Base-by-base conservation (phyloP, 1,140 invertebrate species). In the Chionoecetes opilio region DNA sequence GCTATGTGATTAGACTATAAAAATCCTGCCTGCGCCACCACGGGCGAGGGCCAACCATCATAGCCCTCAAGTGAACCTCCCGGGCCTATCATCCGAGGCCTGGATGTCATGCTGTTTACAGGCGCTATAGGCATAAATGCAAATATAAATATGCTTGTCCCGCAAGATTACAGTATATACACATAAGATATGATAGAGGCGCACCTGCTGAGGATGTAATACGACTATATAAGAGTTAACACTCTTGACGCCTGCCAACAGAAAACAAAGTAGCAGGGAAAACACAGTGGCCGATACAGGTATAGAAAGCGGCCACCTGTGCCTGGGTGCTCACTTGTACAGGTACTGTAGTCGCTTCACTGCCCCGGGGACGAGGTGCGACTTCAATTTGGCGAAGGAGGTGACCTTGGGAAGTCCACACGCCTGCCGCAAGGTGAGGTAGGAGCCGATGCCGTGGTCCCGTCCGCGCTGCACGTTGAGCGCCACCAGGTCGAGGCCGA, bases 371-470 rank as follows among this genome's bases (percentile, higher is more conserved):
- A 17, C 2, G n/a, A 93, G 41, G 85, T 14, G 31, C 29, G 31
- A 11, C 0, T n/a, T 26, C n/a, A 93, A 46, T 29, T 93, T 84
- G 31, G 37, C 35, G 37, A 90, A 90, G 11, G 88, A 14, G 2
- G 0, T 38, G 0, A 26, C 88, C 9, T 0, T 8, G 2, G 38
- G 37, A 8, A 90, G 88, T n/a, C 88, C 88, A 38, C 88, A 90
- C 34, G 88, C 88, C 88, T 90, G 37, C 3, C 88, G 88, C 26
- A 90, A 3, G 37, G 5, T 14, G 3, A 41, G 29, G 29, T 90
- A 90, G 3, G 88, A 90, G 9, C n/a, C 88, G 11, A 90, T 37
- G 26, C 88, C 88, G n/a, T 90, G 88, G 37, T 90, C 88, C 37
- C 88, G 32, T 29, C 88, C 88, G 2, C 88, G 34, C 11, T 90